Evolutionary conservation across 2,797 vertebrate genomes (phyloP).

Genomic region (Mormyrus proboscirostris): DNA sequence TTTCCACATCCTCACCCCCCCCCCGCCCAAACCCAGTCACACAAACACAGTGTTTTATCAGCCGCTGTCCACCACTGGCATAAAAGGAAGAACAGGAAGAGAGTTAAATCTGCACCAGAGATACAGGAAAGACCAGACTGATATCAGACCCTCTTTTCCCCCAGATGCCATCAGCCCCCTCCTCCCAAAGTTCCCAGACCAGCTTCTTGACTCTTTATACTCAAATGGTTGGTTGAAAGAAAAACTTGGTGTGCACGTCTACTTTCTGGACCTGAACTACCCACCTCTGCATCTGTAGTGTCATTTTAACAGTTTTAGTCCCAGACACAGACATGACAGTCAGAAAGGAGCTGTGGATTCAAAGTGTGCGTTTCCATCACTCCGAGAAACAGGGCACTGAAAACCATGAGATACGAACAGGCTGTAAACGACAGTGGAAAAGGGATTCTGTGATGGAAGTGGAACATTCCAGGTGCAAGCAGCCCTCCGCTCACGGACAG

Average conservation of each 20-base stretch:
- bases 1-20: not conserved
- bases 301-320: not conserved
- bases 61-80: not conserved
- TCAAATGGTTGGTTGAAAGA: not conserved
- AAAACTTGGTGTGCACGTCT: not conserved
- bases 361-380: not conserved
- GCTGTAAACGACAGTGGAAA: not conserved
- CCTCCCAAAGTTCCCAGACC: not conserved
- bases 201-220: not conserved
- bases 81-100: not conserved
- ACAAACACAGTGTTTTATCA: not conserved
- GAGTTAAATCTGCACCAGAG: not conserved
- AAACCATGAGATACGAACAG: not conserved
- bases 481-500: not conserved
- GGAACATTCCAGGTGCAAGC: not conserved
- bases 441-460: not conserved
- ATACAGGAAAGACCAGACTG: constrained; percentile 4
- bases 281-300: not conserved
- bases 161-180: not conserved
- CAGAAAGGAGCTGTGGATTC: not conserved
- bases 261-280: not conserved
- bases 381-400: not conserved
- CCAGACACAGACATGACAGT: not conserved
- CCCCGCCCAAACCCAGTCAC: not conserved
- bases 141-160: not conserved